A percentile compares a stretch with the other conserved stretches of the same genome.
phyloP scores from a whole-genome alignment of 2,797 vertebrate genomes.

The Spheniscus humboldti region DNA sequence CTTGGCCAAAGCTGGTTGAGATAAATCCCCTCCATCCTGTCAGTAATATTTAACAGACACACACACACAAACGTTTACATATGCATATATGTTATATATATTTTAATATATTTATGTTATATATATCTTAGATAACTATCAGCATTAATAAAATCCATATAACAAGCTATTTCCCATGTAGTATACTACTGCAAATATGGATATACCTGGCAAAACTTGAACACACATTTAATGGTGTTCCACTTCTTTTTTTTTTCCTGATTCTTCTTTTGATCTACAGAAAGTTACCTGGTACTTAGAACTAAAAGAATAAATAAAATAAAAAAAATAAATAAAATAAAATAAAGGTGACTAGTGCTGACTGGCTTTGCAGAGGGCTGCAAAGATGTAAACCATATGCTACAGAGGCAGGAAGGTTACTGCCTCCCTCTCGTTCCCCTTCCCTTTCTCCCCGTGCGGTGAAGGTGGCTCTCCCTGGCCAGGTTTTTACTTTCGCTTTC shows the following conservation, averaged over 20 bases:
- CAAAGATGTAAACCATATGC: not conserved
- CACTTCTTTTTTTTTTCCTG: not conserved
- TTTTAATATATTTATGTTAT: not conserved
- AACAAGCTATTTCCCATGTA: not conserved
- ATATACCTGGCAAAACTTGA: not conserved
- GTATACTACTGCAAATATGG: not conserved
- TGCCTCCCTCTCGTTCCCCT: not conserved
- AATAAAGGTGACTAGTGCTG: not conserved
- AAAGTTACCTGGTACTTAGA: not conserved
- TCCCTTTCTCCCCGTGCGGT: not conserved
- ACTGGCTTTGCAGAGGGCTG: not conserved
- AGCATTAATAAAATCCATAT: not conserved
- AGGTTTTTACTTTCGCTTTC: not conserved
- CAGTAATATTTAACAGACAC: not conserved
- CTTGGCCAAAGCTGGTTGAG: not conserved
- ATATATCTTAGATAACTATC: not conserved
- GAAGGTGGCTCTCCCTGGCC: not conserved
- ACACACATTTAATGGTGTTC: not conserved
- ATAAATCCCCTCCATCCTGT: not conserved
- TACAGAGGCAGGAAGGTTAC: not conserved
- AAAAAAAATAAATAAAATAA: not conserved
- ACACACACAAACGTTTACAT: not conserved
- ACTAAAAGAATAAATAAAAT: not conserved
- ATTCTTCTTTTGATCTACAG: not conserved
- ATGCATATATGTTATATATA: not conserved